Evolutionary conservation across 2,888 invertebrate species (phyloP).

Genomic region (Eristalinus sepulchralis): DNA sequence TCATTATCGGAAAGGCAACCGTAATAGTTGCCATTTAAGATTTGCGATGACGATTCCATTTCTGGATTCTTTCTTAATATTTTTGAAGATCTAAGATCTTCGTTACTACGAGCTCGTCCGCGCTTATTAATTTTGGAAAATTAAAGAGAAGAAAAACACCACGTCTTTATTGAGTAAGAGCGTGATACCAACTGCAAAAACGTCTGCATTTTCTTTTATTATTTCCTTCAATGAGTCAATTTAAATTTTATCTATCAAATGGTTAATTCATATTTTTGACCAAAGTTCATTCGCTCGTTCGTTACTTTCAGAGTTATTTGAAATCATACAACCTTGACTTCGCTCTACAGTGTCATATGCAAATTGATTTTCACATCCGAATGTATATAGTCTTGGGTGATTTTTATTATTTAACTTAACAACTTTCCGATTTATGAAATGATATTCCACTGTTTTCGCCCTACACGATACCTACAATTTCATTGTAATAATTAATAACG

Average conservation of each 20-base stretch:
- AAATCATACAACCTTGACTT: conserved; percentile 17
- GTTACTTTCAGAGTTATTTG: neutral
- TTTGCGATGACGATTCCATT: too few relatives aligned
- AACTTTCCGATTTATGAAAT: neutral
- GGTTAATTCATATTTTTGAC: neutral
- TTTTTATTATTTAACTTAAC: neutral
- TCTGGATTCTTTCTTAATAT: too few relatives aligned
- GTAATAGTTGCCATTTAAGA: too few relatives aligned
- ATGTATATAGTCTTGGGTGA: neutral
- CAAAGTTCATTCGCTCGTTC: conserved; percentile 9
- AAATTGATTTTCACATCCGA: neutral
- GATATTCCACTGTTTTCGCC: neutral
- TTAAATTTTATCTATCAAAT: neutral
- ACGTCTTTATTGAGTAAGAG: too few relatives aligned
- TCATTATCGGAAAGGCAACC: too few relatives aligned
- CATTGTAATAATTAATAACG: conserved; percentile 31
- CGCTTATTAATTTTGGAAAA: conserved; percentile 15
- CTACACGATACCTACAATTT: conserved; percentile 1
- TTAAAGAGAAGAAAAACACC: neutral
- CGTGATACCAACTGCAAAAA: neutral
- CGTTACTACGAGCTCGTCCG: conserved; percentile 13
- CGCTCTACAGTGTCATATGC: neutral
- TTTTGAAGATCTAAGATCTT: too few relatives aligned
- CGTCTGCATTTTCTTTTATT: conserved; percentile 6
- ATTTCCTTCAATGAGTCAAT: neutral